Evolutionary conservation across 2,797 vertebrate genomes (phyloP).

Genomic region (Poecilia gillii): DNA sequence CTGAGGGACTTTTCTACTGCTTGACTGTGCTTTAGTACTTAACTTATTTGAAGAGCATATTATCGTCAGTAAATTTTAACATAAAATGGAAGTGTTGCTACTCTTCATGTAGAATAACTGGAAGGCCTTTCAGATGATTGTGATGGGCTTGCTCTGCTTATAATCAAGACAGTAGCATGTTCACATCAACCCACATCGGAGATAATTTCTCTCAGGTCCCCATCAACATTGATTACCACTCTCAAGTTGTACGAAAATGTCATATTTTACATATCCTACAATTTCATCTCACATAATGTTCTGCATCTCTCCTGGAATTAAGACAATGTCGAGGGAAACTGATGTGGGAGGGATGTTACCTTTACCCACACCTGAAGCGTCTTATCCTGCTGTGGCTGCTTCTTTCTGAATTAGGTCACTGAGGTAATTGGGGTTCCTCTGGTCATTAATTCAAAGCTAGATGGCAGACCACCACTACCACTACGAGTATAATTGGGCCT

Average conservation of each 20-base stretch:
- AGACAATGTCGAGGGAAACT: conserved; percentile 64
- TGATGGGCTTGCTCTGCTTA: conserved; percentile 51
- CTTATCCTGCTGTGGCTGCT: conserved; percentile 32
- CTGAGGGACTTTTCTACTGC: conserved; percentile 42
- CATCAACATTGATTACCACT: conserved; percentile 80
- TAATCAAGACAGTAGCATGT: conserved; percentile 70
- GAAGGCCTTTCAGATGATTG: conserved; percentile 48
- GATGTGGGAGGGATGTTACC: conserved; percentile 37
- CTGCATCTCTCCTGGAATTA: conserved; percentile 54
- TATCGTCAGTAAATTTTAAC: conserved; percentile 63
- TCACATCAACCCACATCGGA: conserved; percentile 62
- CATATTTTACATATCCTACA: conserved; percentile 83
- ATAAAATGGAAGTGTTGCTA: conserved; percentile 30
- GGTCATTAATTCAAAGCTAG: conserved; percentile 68
- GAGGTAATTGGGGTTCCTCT: conserved; percentile 68
- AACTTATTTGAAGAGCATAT: conserved; percentile 61
- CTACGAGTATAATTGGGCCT: conserved; percentile 79
- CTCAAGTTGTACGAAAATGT: conserved; percentile 78
- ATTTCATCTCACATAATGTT: conserved; percentile 72
- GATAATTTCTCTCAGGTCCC: conserved; percentile 70
- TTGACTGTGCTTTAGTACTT: conserved; percentile 60
- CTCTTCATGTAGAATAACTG: conserved; percentile 48
- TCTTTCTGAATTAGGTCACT: conserved; percentile 49
- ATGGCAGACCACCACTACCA: conserved; percentile 59
- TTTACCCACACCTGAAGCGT: conserved; percentile 33